Evolutionary conservation across 2,888 invertebrate genomes (phyloP).

Genomic region (Phrixothrix hirtus): DNA sequence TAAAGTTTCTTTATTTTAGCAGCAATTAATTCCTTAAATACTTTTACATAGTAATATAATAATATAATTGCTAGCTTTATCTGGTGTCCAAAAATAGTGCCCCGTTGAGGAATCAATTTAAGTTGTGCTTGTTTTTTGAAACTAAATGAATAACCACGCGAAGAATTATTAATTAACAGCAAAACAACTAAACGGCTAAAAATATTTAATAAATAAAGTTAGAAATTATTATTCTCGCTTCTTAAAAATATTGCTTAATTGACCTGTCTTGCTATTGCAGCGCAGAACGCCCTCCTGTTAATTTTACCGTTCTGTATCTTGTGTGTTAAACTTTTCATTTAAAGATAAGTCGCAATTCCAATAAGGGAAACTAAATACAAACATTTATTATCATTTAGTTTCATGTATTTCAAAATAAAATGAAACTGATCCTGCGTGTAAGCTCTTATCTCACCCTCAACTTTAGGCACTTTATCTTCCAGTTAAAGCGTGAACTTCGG

Average conservation of each 20-base stretch:
- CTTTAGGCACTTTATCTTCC: constrained; percentile 19
- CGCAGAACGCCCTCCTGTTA: not conserved
- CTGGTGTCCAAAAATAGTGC: no score
- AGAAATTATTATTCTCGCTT: no score
- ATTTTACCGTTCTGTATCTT: not conserved
- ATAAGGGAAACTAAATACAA: constrained; percentile 4
- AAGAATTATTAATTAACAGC: no score
- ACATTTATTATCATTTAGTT: constrained; percentile 18
- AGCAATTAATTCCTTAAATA: no score
- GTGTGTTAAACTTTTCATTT: not conserved
- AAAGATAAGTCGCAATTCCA: not conserved
- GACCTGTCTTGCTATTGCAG: not conserved
- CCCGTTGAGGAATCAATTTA: no score
- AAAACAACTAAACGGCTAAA: no score
- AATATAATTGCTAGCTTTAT: no score
- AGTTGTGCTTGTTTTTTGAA: no score
- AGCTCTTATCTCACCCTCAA: constrained; percentile 21
- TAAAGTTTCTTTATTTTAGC: no score
- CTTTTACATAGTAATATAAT: no score
- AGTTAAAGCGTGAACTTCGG: constrained; percentile 18
- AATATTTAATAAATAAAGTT: not conserved
- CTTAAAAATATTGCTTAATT: no score
- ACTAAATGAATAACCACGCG: no score
- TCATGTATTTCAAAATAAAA: constrained; percentile 19
- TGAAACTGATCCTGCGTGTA: constrained; percentile 21